phyloP scores from a whole-genome alignment of 1,140 invertebrate species.

The Pseudomyrmex pallidus region DNA sequence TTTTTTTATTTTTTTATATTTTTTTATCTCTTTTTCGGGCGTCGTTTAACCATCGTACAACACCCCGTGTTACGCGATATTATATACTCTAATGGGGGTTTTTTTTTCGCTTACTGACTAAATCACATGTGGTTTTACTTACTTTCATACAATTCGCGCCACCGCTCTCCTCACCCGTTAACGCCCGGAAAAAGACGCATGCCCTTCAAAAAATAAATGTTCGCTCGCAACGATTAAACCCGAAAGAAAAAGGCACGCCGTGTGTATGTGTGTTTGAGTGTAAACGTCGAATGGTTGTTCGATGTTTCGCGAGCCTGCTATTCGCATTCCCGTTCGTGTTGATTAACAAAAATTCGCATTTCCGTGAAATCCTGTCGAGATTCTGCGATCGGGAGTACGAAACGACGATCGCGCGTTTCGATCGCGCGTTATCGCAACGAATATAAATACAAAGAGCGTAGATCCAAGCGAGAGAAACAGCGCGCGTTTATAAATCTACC shows the following conservation, averaged over 20 bases:
- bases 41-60: slow-evolving; percentile 51
- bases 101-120: slow-evolving; percentile 82
- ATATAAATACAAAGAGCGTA: slow-evolving; percentile 42
- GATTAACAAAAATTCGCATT: neutral
- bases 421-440: slow-evolving; percentile 24
- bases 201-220: neutral
- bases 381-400: slow-evolving; percentile 30
- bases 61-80: slow-evolving; percentile 45
- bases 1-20: slow-evolving; percentile 38
- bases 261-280: slow-evolving; percentile 26
- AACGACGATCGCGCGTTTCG: neutral
- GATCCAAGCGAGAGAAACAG: slow-evolving; percentile 63
- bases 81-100: slow-evolving; percentile 79
- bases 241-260: slow-evolving; percentile 64
- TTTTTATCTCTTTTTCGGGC: slow-evolving; percentile 24
- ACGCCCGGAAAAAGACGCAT: slow-evolving; percentile 11
- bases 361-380: slow-evolving; percentile 1
- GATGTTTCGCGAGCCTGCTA: slow-evolving; percentile 1
- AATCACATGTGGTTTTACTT: slow-evolving; percentile 83
- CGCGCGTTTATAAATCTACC: slow-evolving; percentile 47
- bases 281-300: slow-evolving; percentile 21
- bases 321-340: neutral
- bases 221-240: slow-evolving; percentile 33
- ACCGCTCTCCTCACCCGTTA: slow-evolving; percentile 62
- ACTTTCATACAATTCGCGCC: slow-evolving; percentile 81